Evolutionary conservation across 23 tunicate genomes (phyloP).

Genomic region (Clavelina lepadiformis): DNA sequence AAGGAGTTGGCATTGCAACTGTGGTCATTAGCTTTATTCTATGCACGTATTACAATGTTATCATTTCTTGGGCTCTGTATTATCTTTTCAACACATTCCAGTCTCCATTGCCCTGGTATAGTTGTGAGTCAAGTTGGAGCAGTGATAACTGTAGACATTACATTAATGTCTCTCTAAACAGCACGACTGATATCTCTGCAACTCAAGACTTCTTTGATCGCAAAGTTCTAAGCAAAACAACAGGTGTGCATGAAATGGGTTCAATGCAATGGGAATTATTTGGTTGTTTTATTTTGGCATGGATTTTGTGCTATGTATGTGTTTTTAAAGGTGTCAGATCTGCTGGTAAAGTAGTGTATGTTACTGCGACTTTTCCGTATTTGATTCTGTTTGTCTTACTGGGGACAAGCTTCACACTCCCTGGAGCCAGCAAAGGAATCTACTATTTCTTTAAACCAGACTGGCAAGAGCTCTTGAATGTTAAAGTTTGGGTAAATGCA

Average conservation of each 20-base stretch:
- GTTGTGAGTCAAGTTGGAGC: conserved; percentile 71
- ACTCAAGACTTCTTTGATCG: conserved; percentile 67
- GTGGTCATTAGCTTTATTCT: conserved; percentile 75
- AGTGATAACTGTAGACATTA: conserved; percentile 35
- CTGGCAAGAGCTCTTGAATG: conserved; percentile 55
- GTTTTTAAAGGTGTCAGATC: conserved; percentile 78
- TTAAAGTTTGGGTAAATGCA: conserved; percentile 83
- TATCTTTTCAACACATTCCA: conserved; percentile 77
- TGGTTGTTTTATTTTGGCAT: conserved; percentile 74
- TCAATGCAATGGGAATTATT: conserved; percentile 70
- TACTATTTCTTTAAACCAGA: conserved; percentile 59
- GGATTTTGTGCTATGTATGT: conserved; percentile 75
- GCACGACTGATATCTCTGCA: conserved; percentile 20
- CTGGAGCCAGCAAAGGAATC: conserved; percentile 76
- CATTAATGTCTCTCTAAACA: not conserved
- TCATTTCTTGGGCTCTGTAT: conserved; percentile 81
- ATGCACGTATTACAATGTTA: conserved; percentile 80
- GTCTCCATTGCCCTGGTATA: conserved; percentile 67
- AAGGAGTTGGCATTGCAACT: conserved; percentile 84
- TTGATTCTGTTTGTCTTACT: conserved; percentile 58
- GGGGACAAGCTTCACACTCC: conserved; percentile 35
- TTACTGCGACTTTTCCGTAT: conserved; percentile 93
- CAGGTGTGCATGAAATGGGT: conserved; percentile 88
- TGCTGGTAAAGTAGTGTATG: conserved; percentile 83
- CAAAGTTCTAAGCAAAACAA: conserved; percentile 56